phyloP scores from a whole-genome alignment of 1,140 invertebrate species.

The Charaxes varanes region DNA sequence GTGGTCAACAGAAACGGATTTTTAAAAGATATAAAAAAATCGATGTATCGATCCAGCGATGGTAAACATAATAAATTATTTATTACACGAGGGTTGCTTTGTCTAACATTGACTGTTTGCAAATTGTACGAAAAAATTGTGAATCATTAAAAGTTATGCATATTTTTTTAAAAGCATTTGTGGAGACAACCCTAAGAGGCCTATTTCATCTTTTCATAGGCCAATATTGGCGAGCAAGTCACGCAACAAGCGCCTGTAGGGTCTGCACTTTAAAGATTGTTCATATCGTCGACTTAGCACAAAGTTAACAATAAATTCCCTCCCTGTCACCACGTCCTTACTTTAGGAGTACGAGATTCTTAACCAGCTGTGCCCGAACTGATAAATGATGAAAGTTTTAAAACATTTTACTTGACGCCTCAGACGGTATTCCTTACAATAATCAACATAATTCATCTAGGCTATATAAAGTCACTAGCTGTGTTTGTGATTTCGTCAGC shows the following conservation, averaged over 20 bases:
- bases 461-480: not conserved
- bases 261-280: not conserved
- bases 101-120: not conserved
- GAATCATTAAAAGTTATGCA: not conserved
- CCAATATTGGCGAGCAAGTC: slow-evolving; percentile 1
- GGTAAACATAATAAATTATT: too few species aligned
- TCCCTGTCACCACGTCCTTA: slow-evolving; percentile 37
- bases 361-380: slow-evolving; percentile 48
- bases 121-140: not conserved
- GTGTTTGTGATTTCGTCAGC: not conserved
- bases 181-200: slow-evolving; percentile 11
- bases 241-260: slow-evolving; percentile 8
- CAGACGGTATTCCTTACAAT: slow-evolving; percentile 23
- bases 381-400: slow-evolving; percentile 50
- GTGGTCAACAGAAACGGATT: too few species aligned
- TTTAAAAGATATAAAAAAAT: too few species aligned
- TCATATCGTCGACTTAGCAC: not conserved
- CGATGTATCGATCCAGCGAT: too few species aligned
- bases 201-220: slow-evolving; percentile 12
- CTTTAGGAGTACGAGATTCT: slow-evolving; percentile 33
- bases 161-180: not conserved
- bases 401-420: slow-evolving; percentile 33
- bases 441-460: slow-evolving; percentile 17
- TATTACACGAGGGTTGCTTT: too few species aligned
- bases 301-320: slow-evolving; percentile 19